A percentile compares a stretch with the other conserved stretches of the same genome.
Conservation (phyloP, 2,888 invertebrate genomes). For the Crocallis elinguaria region DNA sequence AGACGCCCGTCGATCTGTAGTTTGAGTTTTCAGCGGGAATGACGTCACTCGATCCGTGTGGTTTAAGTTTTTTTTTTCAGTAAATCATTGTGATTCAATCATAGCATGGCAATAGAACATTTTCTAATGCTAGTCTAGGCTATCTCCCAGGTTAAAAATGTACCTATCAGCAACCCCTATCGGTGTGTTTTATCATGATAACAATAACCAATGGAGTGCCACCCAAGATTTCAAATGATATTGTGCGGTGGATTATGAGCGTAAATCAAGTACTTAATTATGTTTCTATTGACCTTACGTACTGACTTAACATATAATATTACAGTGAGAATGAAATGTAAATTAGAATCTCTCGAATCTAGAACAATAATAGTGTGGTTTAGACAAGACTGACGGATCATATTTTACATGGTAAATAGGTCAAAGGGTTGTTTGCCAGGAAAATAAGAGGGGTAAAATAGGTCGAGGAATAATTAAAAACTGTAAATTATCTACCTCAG, state of each 20-base stretch:
- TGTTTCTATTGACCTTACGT: neutral
- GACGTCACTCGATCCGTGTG: too few species aligned
- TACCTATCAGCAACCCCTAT: too few species aligned
- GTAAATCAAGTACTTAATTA: neutral
- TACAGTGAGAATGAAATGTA: constrained; percentile 32
- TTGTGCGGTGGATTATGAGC: neutral
- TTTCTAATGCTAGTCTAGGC: too few species aligned
- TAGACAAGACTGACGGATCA: constrained; percentile 9
- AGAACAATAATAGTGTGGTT: constrained; percentile 24
- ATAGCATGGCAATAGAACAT: too few species aligned
- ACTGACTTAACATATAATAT: neutral
- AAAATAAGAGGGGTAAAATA: neutral
- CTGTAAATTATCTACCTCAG: neutral
- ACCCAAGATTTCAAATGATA: neutral
- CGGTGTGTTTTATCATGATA: neutral
- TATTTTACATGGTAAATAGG: constrained; percentile 17
- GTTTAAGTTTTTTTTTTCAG: too few species aligned
- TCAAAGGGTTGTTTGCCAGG: neutral
- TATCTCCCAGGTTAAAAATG: too few species aligned
- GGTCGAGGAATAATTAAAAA: neutral
- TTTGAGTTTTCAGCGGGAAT: too few species aligned
- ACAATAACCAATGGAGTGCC: neutral
- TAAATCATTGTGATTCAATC: too few species aligned
- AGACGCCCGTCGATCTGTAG: too few species aligned
- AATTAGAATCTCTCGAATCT: constrained; percentile 31